phyloP scores from a whole-genome alignment of 2,888 invertebrate genomes.

The Polyploca ridens region DNA sequence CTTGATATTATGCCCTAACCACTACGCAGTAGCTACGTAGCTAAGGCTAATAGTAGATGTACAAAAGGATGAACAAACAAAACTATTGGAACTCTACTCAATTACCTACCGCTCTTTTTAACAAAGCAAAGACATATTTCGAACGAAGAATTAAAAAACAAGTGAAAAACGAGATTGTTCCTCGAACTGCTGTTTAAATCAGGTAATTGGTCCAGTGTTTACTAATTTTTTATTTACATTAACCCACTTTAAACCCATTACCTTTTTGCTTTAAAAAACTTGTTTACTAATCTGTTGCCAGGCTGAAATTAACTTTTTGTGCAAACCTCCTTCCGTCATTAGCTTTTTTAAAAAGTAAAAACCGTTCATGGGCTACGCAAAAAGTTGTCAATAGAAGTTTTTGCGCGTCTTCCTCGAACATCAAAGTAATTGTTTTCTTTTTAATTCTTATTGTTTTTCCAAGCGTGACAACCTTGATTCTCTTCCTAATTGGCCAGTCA shows the following conservation, averaged over 20 bases:
- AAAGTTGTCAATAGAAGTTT: slow-evolving; percentile 42
- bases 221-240: not conserved
- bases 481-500: slow-evolving; percentile 31
- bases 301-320: slow-evolving; percentile 17
- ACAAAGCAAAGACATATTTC: not conserved
- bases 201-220: not conserved
- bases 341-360: slow-evolving; percentile 18
- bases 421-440: slow-evolving; percentile 41
- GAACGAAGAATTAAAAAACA: not conserved
- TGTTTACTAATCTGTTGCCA: slow-evolving; percentile 17
- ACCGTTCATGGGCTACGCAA: slow-evolving; percentile 18
- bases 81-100: too few relatives aligned
- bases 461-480: slow-evolving; percentile 52
- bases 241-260: not conserved
- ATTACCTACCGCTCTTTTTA: too few relatives aligned
- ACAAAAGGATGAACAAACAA: too few relatives aligned
- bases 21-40: too few relatives aligned
- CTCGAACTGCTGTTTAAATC: not conserved
- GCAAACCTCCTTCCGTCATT: slow-evolving; percentile 18
- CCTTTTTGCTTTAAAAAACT: not conserved
- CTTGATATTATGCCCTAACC: too few relatives aligned
- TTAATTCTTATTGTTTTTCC: slow-evolving; percentile 35
- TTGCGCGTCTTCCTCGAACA: slow-evolving; percentile 42
- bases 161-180: not conserved
- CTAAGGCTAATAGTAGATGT: too few relatives aligned